These are phyloP conservation scores for Zaprionus ornatus DNA, from an alignment of 1,140 invertebrate species.

Conservation along the genomic window DNA sequence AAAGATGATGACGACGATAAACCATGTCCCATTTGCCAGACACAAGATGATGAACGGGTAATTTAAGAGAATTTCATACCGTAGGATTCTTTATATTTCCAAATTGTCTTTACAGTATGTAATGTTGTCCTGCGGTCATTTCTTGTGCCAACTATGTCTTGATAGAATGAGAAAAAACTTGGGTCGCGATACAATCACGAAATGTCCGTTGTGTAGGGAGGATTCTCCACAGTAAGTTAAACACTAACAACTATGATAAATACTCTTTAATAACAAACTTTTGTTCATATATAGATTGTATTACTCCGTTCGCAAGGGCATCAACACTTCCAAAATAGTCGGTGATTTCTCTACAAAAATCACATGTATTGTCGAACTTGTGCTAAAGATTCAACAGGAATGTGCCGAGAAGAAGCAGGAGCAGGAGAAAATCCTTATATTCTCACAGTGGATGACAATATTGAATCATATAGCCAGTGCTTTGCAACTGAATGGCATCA, in stretches of 20 bases:
- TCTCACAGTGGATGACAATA: conserved; percentile 89
- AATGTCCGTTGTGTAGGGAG: conserved; percentile 88
- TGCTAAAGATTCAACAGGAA: conserved; percentile 86
- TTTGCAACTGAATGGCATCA: conserved; percentile 87
- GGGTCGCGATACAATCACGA: conserved; percentile 8
- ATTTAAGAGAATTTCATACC: too few species aligned
- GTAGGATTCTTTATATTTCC: background rate
- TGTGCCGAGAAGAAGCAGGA: conserved; percentile 79
- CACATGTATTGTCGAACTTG: conserved; percentile 86
- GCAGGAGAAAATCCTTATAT: conserved; percentile 88
- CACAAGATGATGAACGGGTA: conserved; percentile 67
- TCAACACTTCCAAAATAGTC: conserved; percentile 61
- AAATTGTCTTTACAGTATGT: conserved; percentile 58
- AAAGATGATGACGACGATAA: conserved; percentile 83
- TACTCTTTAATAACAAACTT: background rate
- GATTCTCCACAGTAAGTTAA: conserved; percentile 61
- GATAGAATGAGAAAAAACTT: conserved; percentile 43
- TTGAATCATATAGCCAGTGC: conserved; percentile 87
- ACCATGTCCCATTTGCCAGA: conserved; percentile 89
- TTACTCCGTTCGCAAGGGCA: conserved; percentile 53
- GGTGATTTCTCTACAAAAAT: conserved; percentile 91
- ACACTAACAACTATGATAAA: background rate
- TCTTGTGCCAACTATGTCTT: conserved; percentile 70
- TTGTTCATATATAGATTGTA: conserved; percentile 54
- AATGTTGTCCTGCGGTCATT: conserved; percentile 79